A percentile compares a stretch with the other conserved stretches of the same genome.
Conservation (phyloP, 2,113 vertebrate genomes). For the Takifugu flavidus region DNA sequence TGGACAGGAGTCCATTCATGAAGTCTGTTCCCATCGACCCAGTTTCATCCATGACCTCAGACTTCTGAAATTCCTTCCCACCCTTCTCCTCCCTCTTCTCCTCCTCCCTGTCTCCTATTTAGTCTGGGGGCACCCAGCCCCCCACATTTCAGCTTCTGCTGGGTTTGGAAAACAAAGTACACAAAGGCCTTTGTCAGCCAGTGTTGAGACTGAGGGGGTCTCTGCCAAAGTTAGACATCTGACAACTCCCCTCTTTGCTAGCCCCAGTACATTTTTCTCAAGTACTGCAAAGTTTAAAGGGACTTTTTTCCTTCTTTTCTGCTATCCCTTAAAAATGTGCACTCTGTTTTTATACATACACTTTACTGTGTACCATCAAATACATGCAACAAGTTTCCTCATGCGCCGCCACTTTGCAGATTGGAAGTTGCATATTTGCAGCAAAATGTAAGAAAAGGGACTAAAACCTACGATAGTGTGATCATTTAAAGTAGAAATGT, state of each 20-base stretch:
- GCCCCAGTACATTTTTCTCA: neutral
- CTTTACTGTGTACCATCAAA: too few relatives aligned
- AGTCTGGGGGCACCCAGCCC: constrained; percentile 22
- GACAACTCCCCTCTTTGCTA: constrained; percentile 44
- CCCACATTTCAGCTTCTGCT: constrained; percentile 28
- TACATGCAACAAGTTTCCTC: too few relatives aligned
- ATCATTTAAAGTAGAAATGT: too few relatives aligned
- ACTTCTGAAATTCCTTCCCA: constrained; percentile 44
- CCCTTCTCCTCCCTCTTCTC: constrained; percentile 3
- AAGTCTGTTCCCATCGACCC: constrained; percentile 13
- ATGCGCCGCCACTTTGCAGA: too few relatives aligned
- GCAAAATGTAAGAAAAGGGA: too few relatives aligned
- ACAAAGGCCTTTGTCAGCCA: constrained; percentile 62
- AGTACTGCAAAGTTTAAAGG: neutral
- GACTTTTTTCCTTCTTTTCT: too few relatives aligned
- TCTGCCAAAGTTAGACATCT: constrained; percentile 30
- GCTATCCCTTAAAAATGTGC: too few relatives aligned
- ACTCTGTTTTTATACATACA: too few relatives aligned
- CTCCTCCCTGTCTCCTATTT: constrained; percentile 26
- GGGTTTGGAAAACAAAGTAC: constrained; percentile 45
- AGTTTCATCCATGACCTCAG: constrained; percentile 44
- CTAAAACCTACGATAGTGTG: too few relatives aligned
- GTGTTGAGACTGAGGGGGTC: constrained; percentile 20
- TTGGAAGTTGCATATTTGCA: too few relatives aligned
- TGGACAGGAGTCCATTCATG: constrained; percentile 32